Evolutionary conservation across 2,113 vertebrate genomes (phyloP).

Genomic region (Otus sunia): DNA sequence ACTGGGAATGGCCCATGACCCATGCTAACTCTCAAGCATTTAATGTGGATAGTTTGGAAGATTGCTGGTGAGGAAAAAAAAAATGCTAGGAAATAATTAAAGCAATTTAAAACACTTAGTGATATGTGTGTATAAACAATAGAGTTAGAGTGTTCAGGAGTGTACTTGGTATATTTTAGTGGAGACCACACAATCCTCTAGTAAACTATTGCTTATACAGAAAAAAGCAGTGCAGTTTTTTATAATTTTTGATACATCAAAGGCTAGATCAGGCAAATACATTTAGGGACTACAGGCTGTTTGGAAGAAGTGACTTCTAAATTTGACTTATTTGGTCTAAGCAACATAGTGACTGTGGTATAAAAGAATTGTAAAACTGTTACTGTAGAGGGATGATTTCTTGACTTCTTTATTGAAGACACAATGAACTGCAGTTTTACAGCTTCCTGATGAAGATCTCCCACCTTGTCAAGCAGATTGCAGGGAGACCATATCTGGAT

Average conservation of each 20-base stretch:
- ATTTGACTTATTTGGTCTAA: neutral
- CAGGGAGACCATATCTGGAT: neutral
- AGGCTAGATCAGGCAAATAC: neutral
- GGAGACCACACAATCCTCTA: neutral
- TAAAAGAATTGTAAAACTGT: neutral
- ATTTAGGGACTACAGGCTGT: neutral
- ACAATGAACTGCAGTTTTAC: neutral
- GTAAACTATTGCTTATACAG: neutral
- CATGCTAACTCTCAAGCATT: neutral
- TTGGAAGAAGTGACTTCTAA: neutral
- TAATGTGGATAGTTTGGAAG: neutral
- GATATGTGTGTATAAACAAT: neutral
- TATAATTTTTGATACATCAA: neutral
- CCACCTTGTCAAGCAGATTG: neutral
- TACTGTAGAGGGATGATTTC: neutral
- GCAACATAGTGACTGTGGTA: neutral
- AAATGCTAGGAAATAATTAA: neutral
- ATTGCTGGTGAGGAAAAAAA: neutral
- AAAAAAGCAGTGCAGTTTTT: neutral
- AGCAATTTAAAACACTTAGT: neutral
- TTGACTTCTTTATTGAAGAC: neutral
- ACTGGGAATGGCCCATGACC: rapidly evolving
- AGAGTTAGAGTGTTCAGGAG: neutral
- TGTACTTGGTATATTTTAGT: neutral
- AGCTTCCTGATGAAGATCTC: neutral